Conservation (phyloP, 2,888 invertebrate species). For the Dichetophora obliterata region DNA sequence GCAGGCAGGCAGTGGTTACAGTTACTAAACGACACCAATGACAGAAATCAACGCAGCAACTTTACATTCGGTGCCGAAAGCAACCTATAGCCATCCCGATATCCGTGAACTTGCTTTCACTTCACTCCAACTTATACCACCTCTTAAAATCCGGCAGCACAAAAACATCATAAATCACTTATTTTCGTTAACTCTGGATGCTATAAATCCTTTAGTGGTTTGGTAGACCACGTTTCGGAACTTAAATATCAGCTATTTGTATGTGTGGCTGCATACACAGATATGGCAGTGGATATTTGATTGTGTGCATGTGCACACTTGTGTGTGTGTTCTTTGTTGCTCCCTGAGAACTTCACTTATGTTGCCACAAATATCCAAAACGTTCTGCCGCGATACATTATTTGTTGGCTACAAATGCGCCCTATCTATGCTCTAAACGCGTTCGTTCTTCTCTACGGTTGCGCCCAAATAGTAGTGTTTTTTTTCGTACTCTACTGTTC, state of each 20-base stretch:
- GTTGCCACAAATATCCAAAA: constrained; percentile 27
- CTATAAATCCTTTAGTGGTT: constrained; percentile 51
- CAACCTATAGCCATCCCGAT: background rate
- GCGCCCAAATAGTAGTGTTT: background rate
- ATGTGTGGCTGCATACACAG: constrained; percentile 43
- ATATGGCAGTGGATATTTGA: background rate
- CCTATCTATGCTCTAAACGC: too few species aligned
- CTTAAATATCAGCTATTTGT: constrained; percentile 49
- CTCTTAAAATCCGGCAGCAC: constrained; percentile 13
- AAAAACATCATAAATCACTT: constrained; percentile 43
- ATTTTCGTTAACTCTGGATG: constrained; percentile 34
- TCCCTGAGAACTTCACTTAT: constrained; percentile 5
- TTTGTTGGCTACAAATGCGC: constrained; percentile 18
- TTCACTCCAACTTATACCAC: background rate
- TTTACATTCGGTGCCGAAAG: background rate
- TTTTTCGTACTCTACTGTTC: background rate
- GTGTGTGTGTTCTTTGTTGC: background rate
- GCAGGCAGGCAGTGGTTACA: background rate
- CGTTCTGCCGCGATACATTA: constrained; percentile 24
- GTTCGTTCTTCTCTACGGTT: background rate
- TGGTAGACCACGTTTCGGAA: constrained; percentile 52
- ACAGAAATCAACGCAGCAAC: background rate
- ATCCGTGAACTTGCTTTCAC: background rate
- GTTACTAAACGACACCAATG: background rate
- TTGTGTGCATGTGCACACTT: background rate